These are phyloP conservation scores for Pithys albifrons DNA, from an alignment of 2,113 vertebrate genomes.

Conservation along the genomic window DNA sequence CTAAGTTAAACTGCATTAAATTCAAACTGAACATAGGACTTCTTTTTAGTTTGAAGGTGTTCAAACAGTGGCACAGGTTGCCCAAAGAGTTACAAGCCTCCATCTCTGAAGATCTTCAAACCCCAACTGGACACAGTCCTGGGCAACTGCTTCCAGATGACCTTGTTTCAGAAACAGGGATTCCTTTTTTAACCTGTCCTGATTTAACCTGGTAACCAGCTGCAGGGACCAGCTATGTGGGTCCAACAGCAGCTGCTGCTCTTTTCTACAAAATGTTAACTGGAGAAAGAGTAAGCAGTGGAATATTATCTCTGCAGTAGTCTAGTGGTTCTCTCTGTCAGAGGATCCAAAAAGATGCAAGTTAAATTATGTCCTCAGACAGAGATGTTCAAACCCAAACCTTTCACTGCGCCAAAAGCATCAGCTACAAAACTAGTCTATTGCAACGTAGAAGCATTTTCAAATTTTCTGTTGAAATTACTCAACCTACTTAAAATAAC, in stretches of 20 bases:
- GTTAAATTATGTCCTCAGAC: background rate
- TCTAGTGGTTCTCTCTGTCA: background rate
- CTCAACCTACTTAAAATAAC: background rate
- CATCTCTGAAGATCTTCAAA: background rate
- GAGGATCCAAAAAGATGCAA: background rate
- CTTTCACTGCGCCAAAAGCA: background rate
- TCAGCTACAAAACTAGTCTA: background rate
- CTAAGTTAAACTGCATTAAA: background rate
- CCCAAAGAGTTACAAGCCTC: background rate
- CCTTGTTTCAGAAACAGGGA: background rate
- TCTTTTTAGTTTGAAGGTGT: background rate
- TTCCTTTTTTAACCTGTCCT: background rate
- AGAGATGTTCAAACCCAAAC: background rate
- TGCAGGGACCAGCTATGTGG: background rate
- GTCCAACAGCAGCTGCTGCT: background rate
- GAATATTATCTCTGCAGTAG: background rate
- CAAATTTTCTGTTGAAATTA: background rate
- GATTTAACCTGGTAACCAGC: background rate
- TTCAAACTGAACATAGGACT: background rate
- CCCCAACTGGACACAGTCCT: background rate
- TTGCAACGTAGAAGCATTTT: background rate
- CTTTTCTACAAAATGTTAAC: background rate
- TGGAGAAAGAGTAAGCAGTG: background rate
- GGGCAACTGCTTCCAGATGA: background rate
- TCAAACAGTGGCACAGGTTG: background rate